Percentiles rank a stretch among this genome's conserved stretches.
phyloP scores from a whole-genome alignment of 2,888 invertebrate genomes.

The Julus scanicus region DNA sequence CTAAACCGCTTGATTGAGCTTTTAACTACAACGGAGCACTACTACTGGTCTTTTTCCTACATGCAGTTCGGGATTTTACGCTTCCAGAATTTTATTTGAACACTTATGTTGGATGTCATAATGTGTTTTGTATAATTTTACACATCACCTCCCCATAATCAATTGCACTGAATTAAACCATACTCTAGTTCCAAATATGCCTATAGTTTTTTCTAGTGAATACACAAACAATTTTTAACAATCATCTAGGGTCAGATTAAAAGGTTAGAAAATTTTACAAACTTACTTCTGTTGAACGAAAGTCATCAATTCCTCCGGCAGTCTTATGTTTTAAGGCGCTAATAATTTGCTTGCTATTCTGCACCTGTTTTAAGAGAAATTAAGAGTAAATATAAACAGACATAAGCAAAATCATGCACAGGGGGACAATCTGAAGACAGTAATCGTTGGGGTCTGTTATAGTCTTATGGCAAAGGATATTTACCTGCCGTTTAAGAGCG shows the following conservation, averaged over 20 bases:
- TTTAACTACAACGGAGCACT: too few relatives aligned
- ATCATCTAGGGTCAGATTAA: neutral
- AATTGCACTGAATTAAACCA: too few relatives aligned
- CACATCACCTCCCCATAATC: too few relatives aligned
- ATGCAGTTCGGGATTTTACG: too few relatives aligned
- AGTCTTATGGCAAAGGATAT: conserved; percentile 65
- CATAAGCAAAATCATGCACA: neutral
- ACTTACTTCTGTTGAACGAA: conserved; percentile 68
- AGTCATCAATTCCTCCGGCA: conserved; percentile 73
- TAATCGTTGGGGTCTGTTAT: too few relatives aligned
- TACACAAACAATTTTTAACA: neutral
- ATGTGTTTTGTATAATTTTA: too few relatives aligned
- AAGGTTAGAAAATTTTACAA: conserved; percentile 28
- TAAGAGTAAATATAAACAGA: neutral
- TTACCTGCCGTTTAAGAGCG: conserved; percentile 95
- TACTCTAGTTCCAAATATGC: too few relatives aligned
- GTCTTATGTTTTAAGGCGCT: conserved; percentile 86
- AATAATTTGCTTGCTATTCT: conserved; percentile 91
- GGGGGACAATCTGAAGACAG: too few relatives aligned
- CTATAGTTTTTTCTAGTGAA: neutral
- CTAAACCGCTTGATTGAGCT: too few relatives aligned
- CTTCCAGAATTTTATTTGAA: too few relatives aligned
- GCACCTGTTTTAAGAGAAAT: conserved; percentile 76
- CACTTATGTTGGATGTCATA: too few relatives aligned
- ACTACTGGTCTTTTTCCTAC: too few relatives aligned